Conservation (phyloP, 1,140 invertebrate genomes). For the Ganaspis sp. region DNA sequence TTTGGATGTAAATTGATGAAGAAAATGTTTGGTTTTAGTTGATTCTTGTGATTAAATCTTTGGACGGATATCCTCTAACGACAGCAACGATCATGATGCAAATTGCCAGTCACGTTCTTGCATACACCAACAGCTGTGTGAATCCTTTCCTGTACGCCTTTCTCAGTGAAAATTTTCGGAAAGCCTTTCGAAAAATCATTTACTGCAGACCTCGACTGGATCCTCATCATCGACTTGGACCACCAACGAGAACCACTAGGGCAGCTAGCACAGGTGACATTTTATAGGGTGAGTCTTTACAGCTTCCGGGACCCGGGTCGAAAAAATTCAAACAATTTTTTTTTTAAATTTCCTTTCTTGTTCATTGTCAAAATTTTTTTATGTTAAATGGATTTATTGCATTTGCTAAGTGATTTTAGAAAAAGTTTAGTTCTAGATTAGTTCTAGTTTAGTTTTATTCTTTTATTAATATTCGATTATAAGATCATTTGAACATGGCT, state of each 20-base stretch:
- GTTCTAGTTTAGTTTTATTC: too few species aligned
- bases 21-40: constrained; percentile 77
- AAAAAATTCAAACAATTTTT: not conserved
- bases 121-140: constrained; percentile 96
- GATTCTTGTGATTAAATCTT: constrained; percentile 87
- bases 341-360: not conserved
- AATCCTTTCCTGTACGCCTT: constrained; percentile 98
- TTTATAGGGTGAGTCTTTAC: constrained; percentile 61
- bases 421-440: too few species aligned
- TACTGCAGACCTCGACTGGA: constrained; percentile 69
- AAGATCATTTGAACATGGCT: too few species aligned
- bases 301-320: constrained; percentile 24
- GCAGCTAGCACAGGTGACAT: constrained; percentile 70
- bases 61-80: constrained; percentile 82
- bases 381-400: not conserved
- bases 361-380: not conserved
- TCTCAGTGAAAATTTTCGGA: constrained; percentile 90
- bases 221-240: constrained; percentile 61
- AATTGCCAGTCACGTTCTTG: constrained; percentile 92
- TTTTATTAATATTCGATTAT: too few species aligned
- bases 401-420: too few species aligned
- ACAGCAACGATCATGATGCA: constrained; percentile 84
- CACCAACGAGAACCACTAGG: constrained; percentile 69
- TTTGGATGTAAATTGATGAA: too few species aligned
- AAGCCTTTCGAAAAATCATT: constrained; percentile 86